Conservation (phyloP, 2,113 vertebrate species). For the Brachypodius melanocephalos region DNA sequence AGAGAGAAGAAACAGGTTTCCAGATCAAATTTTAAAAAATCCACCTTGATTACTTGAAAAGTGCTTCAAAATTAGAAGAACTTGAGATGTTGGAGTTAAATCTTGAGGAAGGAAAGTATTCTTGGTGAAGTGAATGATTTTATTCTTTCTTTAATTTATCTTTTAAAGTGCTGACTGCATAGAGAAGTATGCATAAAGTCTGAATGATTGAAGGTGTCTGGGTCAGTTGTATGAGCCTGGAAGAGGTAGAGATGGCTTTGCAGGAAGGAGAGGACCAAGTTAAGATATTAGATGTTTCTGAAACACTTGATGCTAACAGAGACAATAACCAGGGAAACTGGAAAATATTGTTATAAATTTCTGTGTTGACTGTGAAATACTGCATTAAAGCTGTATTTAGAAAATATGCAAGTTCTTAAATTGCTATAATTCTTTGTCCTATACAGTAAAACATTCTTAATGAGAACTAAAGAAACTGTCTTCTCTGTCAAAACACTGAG, state of each 20-base stretch:
- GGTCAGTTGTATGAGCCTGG: neutral
- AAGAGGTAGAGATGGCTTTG: neutral
- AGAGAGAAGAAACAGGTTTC: neutral
- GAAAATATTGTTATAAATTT: neutral
- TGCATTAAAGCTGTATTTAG: neutral
- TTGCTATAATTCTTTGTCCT: neutral
- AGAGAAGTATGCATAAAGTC: neutral
- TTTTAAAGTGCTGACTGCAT: neutral
- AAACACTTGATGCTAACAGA: neutral
- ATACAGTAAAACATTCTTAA: neutral
- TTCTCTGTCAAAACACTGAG: neutral
- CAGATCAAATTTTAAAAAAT: fast-evolving
- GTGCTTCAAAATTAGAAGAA: neutral
- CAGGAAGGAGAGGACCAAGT: neutral
- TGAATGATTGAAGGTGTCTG: neutral
- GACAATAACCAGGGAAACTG: neutral
- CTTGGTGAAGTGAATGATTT: neutral
- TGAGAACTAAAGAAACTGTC: neutral
- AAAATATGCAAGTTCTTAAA: neutral
- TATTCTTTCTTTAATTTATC: neutral
- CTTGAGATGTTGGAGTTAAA: neutral
- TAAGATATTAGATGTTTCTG: neutral
- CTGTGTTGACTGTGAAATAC: neutral
- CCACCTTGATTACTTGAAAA: neutral
- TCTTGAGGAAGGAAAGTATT: neutral